Evolutionary conservation across 2,113 vertebrate genomes (phyloP), one percentile per base, ranked within the genome.

Genomic region (Cnemophilus loriae): DNA sequence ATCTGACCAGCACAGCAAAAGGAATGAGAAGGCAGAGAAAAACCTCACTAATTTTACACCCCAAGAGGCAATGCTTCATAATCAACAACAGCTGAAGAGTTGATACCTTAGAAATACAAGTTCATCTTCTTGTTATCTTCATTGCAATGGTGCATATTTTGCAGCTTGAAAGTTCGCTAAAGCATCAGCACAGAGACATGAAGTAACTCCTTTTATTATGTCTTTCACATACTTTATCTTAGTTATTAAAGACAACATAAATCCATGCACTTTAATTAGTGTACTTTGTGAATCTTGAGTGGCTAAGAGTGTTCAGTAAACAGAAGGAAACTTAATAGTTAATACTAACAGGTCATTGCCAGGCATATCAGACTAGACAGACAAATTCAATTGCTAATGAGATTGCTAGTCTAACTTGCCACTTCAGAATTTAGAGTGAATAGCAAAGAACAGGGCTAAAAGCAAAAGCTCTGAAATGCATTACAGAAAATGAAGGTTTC

Each of bases 321-420:
- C 13, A 78, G 60, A 69, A 77, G n/a, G 37, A 92, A 63, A 91
- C 10, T 55, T 60, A 84, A 42, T 59, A 78, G 69, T 81, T 81
- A 50, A 71, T 68, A 47, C 41, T 75, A 82, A 71, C 41, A 87
- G 44, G 65, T 93, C 69, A 87, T 60, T 56, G 80, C 26, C 56
- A 47, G 61, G 42, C 28, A 39, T 71, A 75, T 68, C 67, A 68
- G 60, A 52, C 20, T 47, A 91, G 80, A 37, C 70, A 84, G 82
- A 84, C 41, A 94, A 92, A 91, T 93, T 77, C 77, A 92, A 37
- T 91, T 89, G 70, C 37, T 87, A 89, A 89, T 59, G 39, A 89
- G 89, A 87, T 59, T 84, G 69, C 19, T 52, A 41, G 44, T 53
- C 41, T 89, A 90, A 64, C 4, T 95, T 77, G 22, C 39, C 44